phyloP scores from a whole-genome alignment of 2,797 vertebrate species.

The Sparidentex hasta region DNA sequence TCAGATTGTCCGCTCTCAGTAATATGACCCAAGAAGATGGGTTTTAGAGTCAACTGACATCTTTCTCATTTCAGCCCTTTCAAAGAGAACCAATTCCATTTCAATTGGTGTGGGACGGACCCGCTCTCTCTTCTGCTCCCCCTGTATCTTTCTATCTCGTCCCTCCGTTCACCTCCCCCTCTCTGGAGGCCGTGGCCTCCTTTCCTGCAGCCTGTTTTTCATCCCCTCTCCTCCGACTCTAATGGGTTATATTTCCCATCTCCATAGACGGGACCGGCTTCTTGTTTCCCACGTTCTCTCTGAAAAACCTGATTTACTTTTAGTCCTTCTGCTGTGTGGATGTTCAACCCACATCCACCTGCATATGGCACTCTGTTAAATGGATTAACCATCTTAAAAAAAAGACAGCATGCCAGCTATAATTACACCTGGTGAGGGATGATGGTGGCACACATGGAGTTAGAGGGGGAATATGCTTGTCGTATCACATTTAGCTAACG shows the following conservation, averaged over 20 bases:
- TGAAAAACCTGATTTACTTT: slow-evolving; percentile 40
- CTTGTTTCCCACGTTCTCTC: neutral
- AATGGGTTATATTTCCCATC: slow-evolving; percentile 41
- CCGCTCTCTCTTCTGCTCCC: slow-evolving; percentile 18
- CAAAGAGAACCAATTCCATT: slow-evolving; percentile 55
- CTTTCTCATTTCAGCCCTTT: slow-evolving; percentile 54
- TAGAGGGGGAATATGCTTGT: slow-evolving; percentile 71
- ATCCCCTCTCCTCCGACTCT: slow-evolving; percentile 39
- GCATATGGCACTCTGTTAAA: slow-evolving; percentile 61
- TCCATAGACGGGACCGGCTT: slow-evolving; percentile 26
- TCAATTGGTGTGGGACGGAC: slow-evolving; percentile 29
- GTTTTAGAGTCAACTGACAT: slow-evolving; percentile 46
- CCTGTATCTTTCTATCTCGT: slow-evolving; percentile 21
- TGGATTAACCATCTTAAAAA: slow-evolving; percentile 40
- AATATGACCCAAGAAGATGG: slow-evolving; percentile 48
- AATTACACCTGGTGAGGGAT: slow-evolving; percentile 65
- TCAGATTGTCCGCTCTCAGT: slow-evolving; percentile 38
- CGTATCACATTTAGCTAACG: slow-evolving; percentile 69
- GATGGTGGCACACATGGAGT: slow-evolving; percentile 59
- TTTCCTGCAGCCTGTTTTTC: slow-evolving; percentile 38
- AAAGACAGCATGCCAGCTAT: slow-evolving; percentile 52
- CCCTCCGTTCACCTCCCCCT: slow-evolving; percentile 30
- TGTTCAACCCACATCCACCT: slow-evolving; percentile 47
- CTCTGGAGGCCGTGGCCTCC: slow-evolving; percentile 35
- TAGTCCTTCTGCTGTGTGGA: slow-evolving; percentile 16